Base-by-base conservation (phyloP, 2,888 invertebrate genomes). In the Seladonia tumulorum region DNA sequence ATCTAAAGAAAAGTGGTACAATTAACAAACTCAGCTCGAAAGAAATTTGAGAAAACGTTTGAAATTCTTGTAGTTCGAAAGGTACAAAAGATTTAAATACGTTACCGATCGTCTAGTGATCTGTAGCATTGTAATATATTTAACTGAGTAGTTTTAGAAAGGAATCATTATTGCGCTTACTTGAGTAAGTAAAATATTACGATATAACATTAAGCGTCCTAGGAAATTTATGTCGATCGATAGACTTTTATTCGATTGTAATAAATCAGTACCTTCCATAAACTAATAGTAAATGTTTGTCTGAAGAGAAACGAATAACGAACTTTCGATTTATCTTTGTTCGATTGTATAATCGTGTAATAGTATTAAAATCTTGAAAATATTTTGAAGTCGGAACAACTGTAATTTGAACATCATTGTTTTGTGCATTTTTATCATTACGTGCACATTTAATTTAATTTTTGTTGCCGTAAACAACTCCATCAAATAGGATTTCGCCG, bases 81-180 rank as follows among this genome's bases (percentile, higher is more conserved):
- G 83, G 86, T 86, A 86, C 83, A 86, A 86, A 85, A 75, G 77
- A 71, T 84, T 82, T 29, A 83, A 87, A 88, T 79, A 88, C 78
- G 71, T 80, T 68, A 79, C 63, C 76, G 79, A 78, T 88, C 80
- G 73, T 80, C 76, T 86, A 87, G 83, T 72, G 70, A 86, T 82
- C 73, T 72, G 79, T 81, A 76, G 76, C 87, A 88, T 84, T 91
- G 90, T 91, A 90, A 92, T 89, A 92, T 89, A 90, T 90, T 91
- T 91, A 90, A 89, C 91, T 89, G 87, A 90, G 83, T 92, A 92
- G 90, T 74, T 81, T 81, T 92, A 92, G 90, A 76, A 79, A 89
- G 89, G 78, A 89, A 87, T 87, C 89, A 90, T 88, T 90, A 90
- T 91, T 89, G 81, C 88, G 90, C 89, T 92, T 91, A 88, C 89